Base-by-base conservation (phyloP, 53 echinoderm and acorn worm species). In the Echinarachnius parma region DNA sequence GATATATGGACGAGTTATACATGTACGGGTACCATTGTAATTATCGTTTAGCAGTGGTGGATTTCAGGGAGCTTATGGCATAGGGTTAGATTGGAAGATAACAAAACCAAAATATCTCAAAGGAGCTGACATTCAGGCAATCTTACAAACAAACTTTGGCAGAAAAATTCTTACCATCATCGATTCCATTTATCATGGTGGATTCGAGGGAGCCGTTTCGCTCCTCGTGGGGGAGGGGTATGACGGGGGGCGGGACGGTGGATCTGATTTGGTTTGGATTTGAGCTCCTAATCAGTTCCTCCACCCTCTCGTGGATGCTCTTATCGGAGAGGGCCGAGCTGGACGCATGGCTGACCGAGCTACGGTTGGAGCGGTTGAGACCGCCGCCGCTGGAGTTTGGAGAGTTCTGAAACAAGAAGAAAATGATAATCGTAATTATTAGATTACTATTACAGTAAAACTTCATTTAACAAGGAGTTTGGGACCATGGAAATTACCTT, bases 251-350 rank as follows among this genome's bases (percentile, higher is more conserved):
- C 7, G 74, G 57, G 55, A 36, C 9, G 16, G 74, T 4, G 52
- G 20, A 4, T 20, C 52, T 50, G 52, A 13, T 7, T 39, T 13
- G 7, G 37, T n/a, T 29, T 15, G 34, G 42, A 0, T 45, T 54
- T n/a, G 39, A 16, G 44, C 57, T 72, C 1, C 74, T 15, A 8
- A 72, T 72, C 57, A 72, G 74, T 2, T 72, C 74, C 27, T 72
- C 74, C 74, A 72, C 45, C 21, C 74, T 34, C 44, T 72, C 74
- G 15, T 72, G 74, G 74, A 72, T 72, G 57, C 74, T 72, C 56
- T 55, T 56, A 9, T 69, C 69, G 0, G 74, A 55, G 25, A 56
- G 74, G 55, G 56, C 26, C 2, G 53, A 33, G 57, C 74, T 72
- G 57, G 55, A 26, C 28, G 74, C 55, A 29, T 72, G 74, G 74